Percentiles rank a stretch among this genome's conserved stretches.
Evolutionary conservation across 2,113 vertebrate genomes (phyloP).

Genomic region (Eulemur macaco): DNA sequence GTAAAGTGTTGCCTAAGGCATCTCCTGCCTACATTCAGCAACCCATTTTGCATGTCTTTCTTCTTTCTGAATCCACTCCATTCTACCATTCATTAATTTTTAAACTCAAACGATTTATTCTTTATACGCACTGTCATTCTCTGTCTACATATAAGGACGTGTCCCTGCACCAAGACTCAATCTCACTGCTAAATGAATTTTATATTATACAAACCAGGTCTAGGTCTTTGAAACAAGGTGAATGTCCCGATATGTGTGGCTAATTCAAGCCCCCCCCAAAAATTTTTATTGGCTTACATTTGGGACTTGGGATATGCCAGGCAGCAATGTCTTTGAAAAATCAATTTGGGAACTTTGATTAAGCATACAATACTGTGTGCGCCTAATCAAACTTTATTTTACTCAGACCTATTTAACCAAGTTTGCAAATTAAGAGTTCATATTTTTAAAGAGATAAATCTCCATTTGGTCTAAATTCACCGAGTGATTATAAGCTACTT

Average conservation of each 20-base stretch:
- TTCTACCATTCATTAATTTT: slow-evolving; percentile 45
- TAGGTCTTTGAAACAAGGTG: slow-evolving; percentile 31
- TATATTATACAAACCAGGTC: background rate
- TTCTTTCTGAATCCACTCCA: background rate
- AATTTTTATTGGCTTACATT: slow-evolving; percentile 43
- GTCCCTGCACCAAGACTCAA: background rate
- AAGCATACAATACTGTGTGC: slow-evolving; percentile 1
- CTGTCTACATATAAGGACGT: background rate
- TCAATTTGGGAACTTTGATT: slow-evolving; percentile 53
- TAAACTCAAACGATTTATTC: background rate
- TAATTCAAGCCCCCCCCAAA: slow-evolving; percentile 24
- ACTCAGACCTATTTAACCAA: slow-evolving; percentile 5
- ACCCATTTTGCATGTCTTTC: background rate
- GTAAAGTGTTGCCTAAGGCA: background rate
- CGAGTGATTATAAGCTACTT: slow-evolving; percentile 39
- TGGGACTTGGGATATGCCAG: background rate
- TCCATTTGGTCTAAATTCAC: background rate
- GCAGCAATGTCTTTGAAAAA: background rate
- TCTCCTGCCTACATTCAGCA: background rate
- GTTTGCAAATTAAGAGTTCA: slow-evolving; percentile 34
- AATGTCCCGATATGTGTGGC: background rate
- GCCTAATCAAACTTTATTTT: slow-evolving; percentile 52
- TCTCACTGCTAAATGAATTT: slow-evolving; percentile 3
- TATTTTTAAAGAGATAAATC: slow-evolving; percentile 39
- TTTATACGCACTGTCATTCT: background rate